These are phyloP conservation scores for Myocastor coypus DNA, from an alignment of 2,113 vertebrate genomes.

Conservation along the genomic window DNA sequence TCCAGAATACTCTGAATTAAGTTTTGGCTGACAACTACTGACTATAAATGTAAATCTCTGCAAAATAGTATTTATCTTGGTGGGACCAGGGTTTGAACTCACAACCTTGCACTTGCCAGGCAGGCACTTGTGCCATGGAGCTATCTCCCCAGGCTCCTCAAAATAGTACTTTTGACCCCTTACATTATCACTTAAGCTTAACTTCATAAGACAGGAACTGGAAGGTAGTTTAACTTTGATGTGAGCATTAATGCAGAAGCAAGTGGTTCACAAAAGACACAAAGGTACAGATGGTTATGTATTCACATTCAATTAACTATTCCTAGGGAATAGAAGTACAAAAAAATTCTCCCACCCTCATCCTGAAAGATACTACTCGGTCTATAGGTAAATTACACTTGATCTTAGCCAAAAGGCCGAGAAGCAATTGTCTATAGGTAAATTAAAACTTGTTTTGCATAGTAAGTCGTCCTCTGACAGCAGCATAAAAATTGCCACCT, in stretches of 20 bases:
- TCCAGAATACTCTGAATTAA: constrained; percentile 7
- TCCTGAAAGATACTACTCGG: constrained; percentile 6
- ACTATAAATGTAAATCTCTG: constrained; percentile 34
- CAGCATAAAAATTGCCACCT: constrained; percentile 59
- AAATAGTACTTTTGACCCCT: constrained; percentile 13
- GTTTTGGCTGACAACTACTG: constrained; percentile 1
- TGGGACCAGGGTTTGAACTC: too few relatives aligned
- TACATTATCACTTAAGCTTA: constrained; percentile 44
- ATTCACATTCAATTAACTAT: constrained; percentile 15
- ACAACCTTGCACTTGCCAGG: too few relatives aligned
- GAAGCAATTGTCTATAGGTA: not conserved
- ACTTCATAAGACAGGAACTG: not conserved
- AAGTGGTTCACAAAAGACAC: constrained; percentile 43
- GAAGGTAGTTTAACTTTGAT: constrained; percentile 19
- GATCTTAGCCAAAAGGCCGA: too few relatives aligned
- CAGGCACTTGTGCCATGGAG: too few relatives aligned
- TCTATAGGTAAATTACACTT: constrained; percentile 1
- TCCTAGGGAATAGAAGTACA: not conserved
- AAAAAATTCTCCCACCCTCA: not conserved
- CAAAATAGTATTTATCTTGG: not conserved
- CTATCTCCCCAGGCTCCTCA: not conserved
- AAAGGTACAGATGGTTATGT: not conserved
- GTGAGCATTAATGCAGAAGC: constrained; percentile 39
- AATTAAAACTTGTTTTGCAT: constrained; percentile 54
- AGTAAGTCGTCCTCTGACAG: constrained; percentile 51